Base-by-base conservation (phyloP, 2,888 invertebrate species). In the Caenorhabditis sp. region DNA sequence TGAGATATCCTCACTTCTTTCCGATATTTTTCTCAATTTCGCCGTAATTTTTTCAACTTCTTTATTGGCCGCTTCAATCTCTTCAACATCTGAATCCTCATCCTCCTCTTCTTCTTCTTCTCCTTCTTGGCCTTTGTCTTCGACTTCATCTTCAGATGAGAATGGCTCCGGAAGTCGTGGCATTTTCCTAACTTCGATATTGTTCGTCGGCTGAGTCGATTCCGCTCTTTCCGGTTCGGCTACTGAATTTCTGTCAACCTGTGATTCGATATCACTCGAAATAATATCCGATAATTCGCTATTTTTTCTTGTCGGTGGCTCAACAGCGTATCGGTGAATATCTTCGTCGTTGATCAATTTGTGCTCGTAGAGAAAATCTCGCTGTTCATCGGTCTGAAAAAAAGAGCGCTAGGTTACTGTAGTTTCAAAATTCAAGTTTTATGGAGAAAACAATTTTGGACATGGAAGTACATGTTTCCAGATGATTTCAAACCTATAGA, bases 301-400 rank as follows among this genome's bases (percentile, higher is more conserved):
- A 10, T 7, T 31, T n/a, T 4, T 10, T 31, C 31, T 4, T 10
- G 31, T 4, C 4, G 31, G 5, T 10, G 4, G 31, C 10, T 31
- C 31, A 10, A 10, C 31, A 31, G 10, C 31, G 31, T 4, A 27
- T 70, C 66, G 17, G 62, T 7, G 62, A 10, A 70, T n/a, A 36
- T 66, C 66, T 4, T 54, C 59, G 20, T 65, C 62, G 25, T 63
- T 59, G 8, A 70, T 62, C 25, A 66, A 52, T 23, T 63, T 63
- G 1, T 26, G n/a, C 7, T 70, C 21, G 49, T 66, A 63, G 49
- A 70, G 21, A 49, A 65, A 64, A 17, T 61, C 5, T n/a, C 65
- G 64, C 14, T 64, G 64, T 17, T 61, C 57, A 8, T 54, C 53
- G 1, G 7, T 43, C 43, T 43, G 17, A 2, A 43, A 43, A 43